Conservation (phyloP, 2,797 vertebrate genomes). For the Taenioides sp. region DNA sequence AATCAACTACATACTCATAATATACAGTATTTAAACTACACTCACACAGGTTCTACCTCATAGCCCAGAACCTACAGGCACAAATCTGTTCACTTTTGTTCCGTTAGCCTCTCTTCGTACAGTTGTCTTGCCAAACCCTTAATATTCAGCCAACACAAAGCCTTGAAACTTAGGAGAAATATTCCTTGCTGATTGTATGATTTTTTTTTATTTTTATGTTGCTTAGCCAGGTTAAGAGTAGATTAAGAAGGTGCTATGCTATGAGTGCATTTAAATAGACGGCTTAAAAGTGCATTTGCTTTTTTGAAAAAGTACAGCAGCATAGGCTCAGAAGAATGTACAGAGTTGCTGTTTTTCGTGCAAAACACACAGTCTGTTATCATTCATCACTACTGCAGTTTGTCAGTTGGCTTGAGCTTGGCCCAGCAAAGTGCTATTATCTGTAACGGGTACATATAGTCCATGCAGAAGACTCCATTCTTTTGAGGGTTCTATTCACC, state of each 20-base stretch:
- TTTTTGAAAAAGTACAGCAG: conserved; percentile 35
- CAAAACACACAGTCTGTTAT: conserved; percentile 49
- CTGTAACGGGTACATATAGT: conserved; percentile 51
- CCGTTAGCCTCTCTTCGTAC: conserved; percentile 62
- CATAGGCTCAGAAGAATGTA: conserved; percentile 34
- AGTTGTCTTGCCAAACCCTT: conserved; percentile 70
- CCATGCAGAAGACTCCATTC: conserved; percentile 58
- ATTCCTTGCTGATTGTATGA: conserved; percentile 77
- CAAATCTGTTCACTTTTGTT: conserved; percentile 67
- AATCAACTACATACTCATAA: conserved; percentile 80
- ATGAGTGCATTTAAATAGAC: conserved; percentile 58
- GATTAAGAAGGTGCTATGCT: conserved; percentile 72
- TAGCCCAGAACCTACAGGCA: conserved; percentile 82
- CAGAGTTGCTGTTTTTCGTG: conserved; percentile 13
- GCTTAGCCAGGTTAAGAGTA: conserved; percentile 66
- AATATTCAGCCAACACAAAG: conserved; percentile 73
- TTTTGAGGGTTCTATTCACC: conserved; percentile 32
- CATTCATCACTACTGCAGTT: conserved; percentile 62
- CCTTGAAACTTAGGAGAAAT: conserved; percentile 77
- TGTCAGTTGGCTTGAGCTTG: conserved; percentile 44
- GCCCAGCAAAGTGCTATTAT: conserved; percentile 44
- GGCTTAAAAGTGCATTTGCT: conserved; percentile 59
- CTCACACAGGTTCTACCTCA: conserved; percentile 85
- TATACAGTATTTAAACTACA: conserved; percentile 80
- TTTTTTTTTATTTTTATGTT: conserved; percentile 57